Evolutionary conservation across 2,888 invertebrate genomes (phyloP).

Genomic region (Allacma fusca): DNA sequence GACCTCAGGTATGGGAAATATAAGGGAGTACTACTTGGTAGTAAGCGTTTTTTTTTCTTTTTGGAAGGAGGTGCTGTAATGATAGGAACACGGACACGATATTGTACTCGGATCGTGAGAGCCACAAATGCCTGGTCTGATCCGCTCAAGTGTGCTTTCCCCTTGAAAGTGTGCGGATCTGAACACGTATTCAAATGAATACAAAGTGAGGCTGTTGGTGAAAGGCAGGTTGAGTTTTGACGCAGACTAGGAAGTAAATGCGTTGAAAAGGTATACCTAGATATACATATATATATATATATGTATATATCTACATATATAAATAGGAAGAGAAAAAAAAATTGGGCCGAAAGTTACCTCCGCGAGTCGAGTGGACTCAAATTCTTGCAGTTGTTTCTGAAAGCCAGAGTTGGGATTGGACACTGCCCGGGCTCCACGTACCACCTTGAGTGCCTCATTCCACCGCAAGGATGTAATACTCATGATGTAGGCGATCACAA

Average conservation of each 20-base stretch:
- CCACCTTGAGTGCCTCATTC: slow-evolving; percentile 92
- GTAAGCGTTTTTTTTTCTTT: no score
- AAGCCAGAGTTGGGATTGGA: slow-evolving; percentile 97
- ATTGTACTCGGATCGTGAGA: not conserved
- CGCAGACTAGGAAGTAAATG: not conserved
- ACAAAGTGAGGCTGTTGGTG: slow-evolving; percentile 25
- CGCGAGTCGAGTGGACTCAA: slow-evolving; percentile 78
- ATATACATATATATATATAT: no score
- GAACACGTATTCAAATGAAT: slow-evolving; percentile 18
- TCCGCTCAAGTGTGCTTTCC: slow-evolving; percentile 1
- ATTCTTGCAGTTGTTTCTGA: slow-evolving; percentile 91
- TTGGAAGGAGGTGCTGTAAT: not conserved
- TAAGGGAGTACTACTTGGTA: no score
- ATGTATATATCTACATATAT: slow-evolving; percentile 7
- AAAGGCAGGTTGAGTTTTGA: not conserved
- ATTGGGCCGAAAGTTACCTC: slow-evolving; percentile 70
- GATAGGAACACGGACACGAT: not conserved
- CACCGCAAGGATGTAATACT: slow-evolving; percentile 87
- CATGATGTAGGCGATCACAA: slow-evolving; percentile 96
- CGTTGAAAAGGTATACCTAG: not conserved
- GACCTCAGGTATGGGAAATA: no score
- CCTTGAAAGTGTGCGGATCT: not conserved
- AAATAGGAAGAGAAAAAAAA: not conserved
- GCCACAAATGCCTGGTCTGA: not conserved
- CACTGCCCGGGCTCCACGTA: slow-evolving; percentile 87